These are phyloP conservation scores for Phylloscopus collybita DNA, from an alignment of 2,797 vertebrate genomes.

Conservation along the genomic window DNA sequence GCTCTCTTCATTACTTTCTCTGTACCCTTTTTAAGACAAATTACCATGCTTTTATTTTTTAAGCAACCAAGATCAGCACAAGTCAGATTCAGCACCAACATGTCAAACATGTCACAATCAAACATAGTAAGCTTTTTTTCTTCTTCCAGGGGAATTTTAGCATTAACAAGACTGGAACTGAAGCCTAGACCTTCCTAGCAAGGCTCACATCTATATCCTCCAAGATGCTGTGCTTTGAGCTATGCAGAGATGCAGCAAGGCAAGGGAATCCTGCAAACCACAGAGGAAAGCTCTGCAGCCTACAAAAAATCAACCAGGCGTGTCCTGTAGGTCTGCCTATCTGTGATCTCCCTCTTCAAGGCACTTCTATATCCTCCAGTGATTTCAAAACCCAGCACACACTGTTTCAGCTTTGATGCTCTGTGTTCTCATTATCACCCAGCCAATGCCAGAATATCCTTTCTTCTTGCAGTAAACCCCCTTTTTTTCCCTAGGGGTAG, in stretches of 20 bases:
- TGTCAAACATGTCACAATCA: not conserved
- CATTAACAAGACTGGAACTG: not conserved
- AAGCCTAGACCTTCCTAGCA: not conserved
- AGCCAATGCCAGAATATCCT: not conserved
- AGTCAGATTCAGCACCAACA: not conserved
- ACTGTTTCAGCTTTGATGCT: slow-evolving; percentile 24
- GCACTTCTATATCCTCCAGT: not conserved
- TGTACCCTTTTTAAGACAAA: not conserved
- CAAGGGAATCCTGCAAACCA: not conserved
- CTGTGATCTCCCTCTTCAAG: slow-evolving; percentile 31
- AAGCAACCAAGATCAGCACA: not conserved
- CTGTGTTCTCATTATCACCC: not conserved
- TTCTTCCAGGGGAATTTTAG: not conserved
- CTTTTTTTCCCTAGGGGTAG: slow-evolving; percentile 13
- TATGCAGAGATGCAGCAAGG: not conserved
- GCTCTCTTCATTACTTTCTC: not conserved
- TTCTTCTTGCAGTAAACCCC: slow-evolving; percentile 23
- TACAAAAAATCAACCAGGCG: not conserved
- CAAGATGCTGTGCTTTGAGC: fast-evolving
- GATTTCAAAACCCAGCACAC: slow-evolving; percentile 35
- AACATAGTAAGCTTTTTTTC: not conserved
- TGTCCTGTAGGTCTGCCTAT: not conserved
- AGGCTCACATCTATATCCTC: not conserved
- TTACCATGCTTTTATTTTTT: not conserved
- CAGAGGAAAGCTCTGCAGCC: not conserved